Conservation (phyloP, 2,888 invertebrate genomes). For the Dasypolia templi region DNA sequence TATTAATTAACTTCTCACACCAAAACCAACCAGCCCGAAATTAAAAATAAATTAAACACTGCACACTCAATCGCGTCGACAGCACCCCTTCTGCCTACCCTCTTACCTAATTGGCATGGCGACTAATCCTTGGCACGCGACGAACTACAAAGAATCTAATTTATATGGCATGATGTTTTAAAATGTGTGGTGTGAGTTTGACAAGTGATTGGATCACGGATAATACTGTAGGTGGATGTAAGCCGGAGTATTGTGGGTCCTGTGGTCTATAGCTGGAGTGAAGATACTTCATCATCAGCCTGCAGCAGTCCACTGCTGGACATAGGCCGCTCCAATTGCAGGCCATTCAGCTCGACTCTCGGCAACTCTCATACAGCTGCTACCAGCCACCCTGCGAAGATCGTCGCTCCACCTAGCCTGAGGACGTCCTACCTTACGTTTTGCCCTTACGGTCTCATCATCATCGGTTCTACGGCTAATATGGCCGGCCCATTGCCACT, state of each 20-base stretch:
- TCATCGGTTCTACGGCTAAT: neutral
- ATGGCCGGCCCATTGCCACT: too few relatives aligned
- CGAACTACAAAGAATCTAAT: conserved; percentile 66
- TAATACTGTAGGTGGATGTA: neutral
- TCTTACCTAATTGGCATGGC: conserved; percentile 48
- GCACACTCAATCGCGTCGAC: conserved; percentile 59
- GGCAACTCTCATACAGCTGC: neutral
- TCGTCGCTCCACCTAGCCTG: neutral
- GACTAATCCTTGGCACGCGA: conserved; percentile 71
- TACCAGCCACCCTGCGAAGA: neutral
- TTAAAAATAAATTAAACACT: conserved; percentile 68
- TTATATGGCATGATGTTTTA: conserved; percentile 49
- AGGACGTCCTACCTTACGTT: neutral
- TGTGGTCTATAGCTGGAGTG: neutral
- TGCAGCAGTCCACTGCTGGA: neutral
- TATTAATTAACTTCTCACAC: conserved; percentile 37
- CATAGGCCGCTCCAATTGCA: neutral
- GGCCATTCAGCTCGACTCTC: neutral
- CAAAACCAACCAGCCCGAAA: conserved; percentile 28
- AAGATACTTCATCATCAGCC: too few relatives aligned
- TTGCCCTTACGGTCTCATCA: too few relatives aligned
- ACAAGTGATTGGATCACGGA: conserved; percentile 48
- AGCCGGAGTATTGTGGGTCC: too few relatives aligned
- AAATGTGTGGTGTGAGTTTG: conserved; percentile 48
- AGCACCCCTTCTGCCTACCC: conserved; percentile 32